Evolutionary conservation across 2,888 invertebrate genomes (phyloP), one percentile per base, ranked within the genome.

Genomic region (Rhagonycha fulva): DNA sequence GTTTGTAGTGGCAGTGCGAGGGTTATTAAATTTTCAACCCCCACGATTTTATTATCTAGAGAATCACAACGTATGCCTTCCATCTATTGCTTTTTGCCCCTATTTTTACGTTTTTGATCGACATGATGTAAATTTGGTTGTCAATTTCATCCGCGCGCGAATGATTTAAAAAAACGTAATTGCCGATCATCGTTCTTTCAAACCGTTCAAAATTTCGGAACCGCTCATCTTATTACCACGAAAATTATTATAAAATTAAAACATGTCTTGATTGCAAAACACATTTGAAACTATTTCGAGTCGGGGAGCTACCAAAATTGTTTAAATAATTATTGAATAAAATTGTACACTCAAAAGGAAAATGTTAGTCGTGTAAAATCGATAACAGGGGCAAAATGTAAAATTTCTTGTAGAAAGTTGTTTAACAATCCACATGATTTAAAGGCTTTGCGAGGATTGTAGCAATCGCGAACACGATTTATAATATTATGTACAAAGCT

Each of bases 41-140:
- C 26, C 62, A 62, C 69, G 69, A 74, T 74, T 74, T 69, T 74
- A 74, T 74, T 74, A 74, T 74, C 74, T 74, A 47, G 28, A 69
- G 69, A 69, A 66, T 66, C 63, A 66, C n/a, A 66, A 11, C 63
- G 63, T 62, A 32, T 60, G 62, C 63, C 74, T 74, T 68, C 62
- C 69, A 62, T 62, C 73, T 68, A 47, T 69, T 68, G 73, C 62
- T 60, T 70, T 70, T 32, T 70, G n/a, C n/a, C 60, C 60, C 11
- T 14, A 61, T 62, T 61, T 47, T 60, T 14, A 24, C 60, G 60
- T 69, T 30, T 47, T 47, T 30, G 28, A 68, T 68, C 32, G 68
- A 32, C 28, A 14, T 63, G 19, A 63, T 23, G 24, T 23, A 63
- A 63, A 63, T 63, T 63, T 63, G 10, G 24, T 63, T 23, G 24